Conservation (phyloP, 2,113 vertebrate species). For the Aramus guarauna region DNA sequence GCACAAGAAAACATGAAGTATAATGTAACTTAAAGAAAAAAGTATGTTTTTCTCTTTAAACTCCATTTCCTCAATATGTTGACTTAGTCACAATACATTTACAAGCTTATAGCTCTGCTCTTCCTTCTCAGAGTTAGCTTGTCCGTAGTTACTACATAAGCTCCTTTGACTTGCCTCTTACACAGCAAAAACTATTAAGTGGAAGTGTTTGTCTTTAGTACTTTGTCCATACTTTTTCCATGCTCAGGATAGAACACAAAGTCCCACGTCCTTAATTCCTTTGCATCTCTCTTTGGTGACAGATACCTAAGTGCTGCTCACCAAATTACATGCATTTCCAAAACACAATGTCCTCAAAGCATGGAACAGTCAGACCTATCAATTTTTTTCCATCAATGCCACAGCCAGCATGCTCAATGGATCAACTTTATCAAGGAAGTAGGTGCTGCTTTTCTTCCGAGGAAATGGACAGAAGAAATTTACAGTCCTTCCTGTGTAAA, state of each 20-base stretch:
- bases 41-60: not conserved
- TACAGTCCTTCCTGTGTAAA: not conserved
- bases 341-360: not conserved
- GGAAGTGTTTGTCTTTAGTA: not conserved
- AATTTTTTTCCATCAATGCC: not conserved
- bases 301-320: not conserved
- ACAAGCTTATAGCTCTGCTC: not conserved
- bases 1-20: conserved; percentile 49
- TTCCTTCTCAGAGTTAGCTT: not conserved
- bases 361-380: not conserved
- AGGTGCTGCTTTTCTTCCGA: not conserved
- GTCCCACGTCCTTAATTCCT: not conserved
- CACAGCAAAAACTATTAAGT: not conserved
- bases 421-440: not conserved
- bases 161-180: not conserved
- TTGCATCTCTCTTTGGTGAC: not conserved
- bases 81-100: not conserved
- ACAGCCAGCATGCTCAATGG: not conserved
- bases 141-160: not conserved
- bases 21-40: not conserved
- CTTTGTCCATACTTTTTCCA: not conserved
- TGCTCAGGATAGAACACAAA: not conserved
- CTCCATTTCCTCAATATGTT: not conserved
- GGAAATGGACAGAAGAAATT: not conserved
- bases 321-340: not conserved